These are phyloP conservation scores for Tetragonula carbonaria DNA, from an alignment of 2,888 invertebrate species.

Conservation along the genomic window DNA sequence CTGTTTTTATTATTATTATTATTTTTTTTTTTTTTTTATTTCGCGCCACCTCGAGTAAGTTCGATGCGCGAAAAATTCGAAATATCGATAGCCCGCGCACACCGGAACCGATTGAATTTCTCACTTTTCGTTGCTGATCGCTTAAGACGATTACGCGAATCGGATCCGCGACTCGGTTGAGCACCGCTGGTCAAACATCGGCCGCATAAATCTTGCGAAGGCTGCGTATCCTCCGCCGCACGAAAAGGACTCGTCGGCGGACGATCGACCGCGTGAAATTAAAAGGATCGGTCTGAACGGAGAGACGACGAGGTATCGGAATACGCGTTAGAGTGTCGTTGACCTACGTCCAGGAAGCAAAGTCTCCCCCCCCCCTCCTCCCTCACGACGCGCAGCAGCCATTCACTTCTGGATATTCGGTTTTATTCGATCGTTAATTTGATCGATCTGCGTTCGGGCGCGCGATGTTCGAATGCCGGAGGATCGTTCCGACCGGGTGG, in stretches of 20 bases:
- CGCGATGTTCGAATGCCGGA: constrained; percentile 45
- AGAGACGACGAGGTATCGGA: constrained; percentile 46
- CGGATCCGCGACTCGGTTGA: constrained; percentile 41
- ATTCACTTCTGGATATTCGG: constrained; percentile 29
- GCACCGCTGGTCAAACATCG: constrained; percentile 62
- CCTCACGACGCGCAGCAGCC: background rate
- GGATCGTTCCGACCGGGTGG: constrained; percentile 16
- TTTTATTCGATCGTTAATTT: constrained; percentile 56
- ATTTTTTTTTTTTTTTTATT: no score
- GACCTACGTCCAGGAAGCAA: constrained; percentile 61
- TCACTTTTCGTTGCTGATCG: background rate
- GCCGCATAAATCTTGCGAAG: constrained; percentile 70
- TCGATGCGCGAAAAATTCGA: no score
- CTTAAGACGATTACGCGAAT: background rate
- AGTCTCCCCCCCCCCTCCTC: background rate
- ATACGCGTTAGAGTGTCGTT: constrained; percentile 59
- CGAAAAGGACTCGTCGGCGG: constrained; percentile 65
- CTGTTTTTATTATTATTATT: no score
- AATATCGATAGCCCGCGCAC: no score
- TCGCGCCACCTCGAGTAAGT: no score
- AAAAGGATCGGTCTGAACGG: constrained; percentile 58
- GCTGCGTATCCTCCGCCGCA: constrained; percentile 59
- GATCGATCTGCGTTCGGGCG: constrained; percentile 56
- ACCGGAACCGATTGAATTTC: background rate
- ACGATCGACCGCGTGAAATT: constrained; percentile 70